Base-by-base conservation (phyloP, 2,113 vertebrate species). In the Ceyx cyanopectus region DNA sequence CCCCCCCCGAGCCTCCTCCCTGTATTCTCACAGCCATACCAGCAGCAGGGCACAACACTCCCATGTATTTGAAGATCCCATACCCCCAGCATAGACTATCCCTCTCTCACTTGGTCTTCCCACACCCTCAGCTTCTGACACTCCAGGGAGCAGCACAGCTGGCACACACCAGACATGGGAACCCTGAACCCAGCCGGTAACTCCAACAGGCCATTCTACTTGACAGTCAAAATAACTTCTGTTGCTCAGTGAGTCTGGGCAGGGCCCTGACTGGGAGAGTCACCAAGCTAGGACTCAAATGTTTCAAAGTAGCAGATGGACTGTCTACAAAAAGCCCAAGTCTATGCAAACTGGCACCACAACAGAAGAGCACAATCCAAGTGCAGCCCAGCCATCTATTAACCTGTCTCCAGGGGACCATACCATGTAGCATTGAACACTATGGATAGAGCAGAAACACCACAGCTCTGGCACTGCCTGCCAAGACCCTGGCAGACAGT, bases 371-470 rank as follows among this genome's bases (percentile, higher is more conserved):
- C 27, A 66, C 9, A 34, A 70, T 46, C 67, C 67, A 80, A 91
- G 27, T 2, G 8, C 46, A 89, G 66, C 29, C 21, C 54, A 65
- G 58, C 14, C 58, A 91, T 26, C 54, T 14, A 14, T 5, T 27
- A 89, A 69, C 6, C 10, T 0, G 0, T 26, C 19, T 22, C 26
- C 30, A 85, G 0, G 3, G 58, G 29, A 60, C 45, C 0, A 4
- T 14, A 9, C 37, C 74, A 61, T 9, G 30, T 51, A 78, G 26
- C 6, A 1, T 41, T 48, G 50, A 40, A 34, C 46, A 43, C 57
- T 61, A 17, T 0, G 1, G 30, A 57, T 63, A 85, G 19, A 5
- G 51, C 60, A 51, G 45, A 57, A 19, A 90, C 43, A 21, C 2
- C 62, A n/a, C 0, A 72, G 74, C 78, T 43, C n/a, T 74, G 24